Evolutionary conservation across 2,797 vertebrate genomes (phyloP), one percentile per base, ranked within the genome.

Genomic region (Enoplosus armatus): DNA sequence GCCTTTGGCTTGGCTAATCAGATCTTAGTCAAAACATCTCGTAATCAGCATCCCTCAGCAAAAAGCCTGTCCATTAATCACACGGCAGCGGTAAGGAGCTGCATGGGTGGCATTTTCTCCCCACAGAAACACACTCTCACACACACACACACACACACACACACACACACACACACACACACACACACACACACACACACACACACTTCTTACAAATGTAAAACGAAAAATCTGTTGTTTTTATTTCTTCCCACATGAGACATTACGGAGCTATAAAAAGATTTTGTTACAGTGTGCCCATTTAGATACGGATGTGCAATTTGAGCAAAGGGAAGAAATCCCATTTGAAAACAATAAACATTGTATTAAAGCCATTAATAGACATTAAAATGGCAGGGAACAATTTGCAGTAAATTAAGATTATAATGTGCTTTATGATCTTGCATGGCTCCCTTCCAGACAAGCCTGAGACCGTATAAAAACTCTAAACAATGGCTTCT

Each of bases 1-100:
- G 92, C 80, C 92, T 93, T 92, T 94, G 94, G 93, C 89, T 94
- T 92, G 93, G 93, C 94, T 95, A 95, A 95, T 94, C 93, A 94
- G 88, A 93, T 94, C 90, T 94, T 89, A 92, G 92, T 92, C 91
- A 94, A 95, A 94, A 94, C 91, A 95, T 93, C 91, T 94, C 85
- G 89, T 95, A 95, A 95, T 95, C 93, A 95, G 93, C 92, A 92
- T 93, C 90, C 89, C 92, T 91, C 90, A 89, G 88, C 90, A 90
- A 89, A 93, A 92, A 93, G 87, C 71, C 87, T 87, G 85, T 93
- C 90, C 92, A 95, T 95, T 95, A 94, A 95, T 95, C 95, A 95
- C 84, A 87, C 68, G n/a, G 91, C 91, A 87, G 92, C 37, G 83
- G 92, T 89, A 66, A 92, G 85, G 86, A 93, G 89, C 94, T 84